Percentiles rank a stretch among this genome's conserved stretches.
Evolutionary conservation across 2,113 vertebrate genomes (phyloP).

Genomic region (Pelecanoides urinatrix): DNA sequence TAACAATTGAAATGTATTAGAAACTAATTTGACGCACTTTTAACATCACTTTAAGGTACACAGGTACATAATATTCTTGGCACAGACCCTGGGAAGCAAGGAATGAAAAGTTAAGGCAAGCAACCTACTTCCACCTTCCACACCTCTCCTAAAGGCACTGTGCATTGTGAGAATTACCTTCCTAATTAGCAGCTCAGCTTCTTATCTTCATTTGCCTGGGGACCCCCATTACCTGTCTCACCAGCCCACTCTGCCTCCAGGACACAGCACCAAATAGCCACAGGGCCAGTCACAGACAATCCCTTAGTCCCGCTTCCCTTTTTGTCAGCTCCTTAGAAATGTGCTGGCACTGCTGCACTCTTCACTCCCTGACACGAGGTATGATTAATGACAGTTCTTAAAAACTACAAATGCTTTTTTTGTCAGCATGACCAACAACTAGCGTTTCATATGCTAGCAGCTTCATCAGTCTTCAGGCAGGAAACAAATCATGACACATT

Average conservation of each 20-base stretch:
- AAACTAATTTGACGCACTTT: neutral
- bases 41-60: neutral
- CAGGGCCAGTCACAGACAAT: neutral
- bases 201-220: neutral
- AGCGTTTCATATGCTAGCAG: neutral
- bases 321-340: neutral
- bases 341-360: neutral
- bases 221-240: neutral
- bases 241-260: neutral
- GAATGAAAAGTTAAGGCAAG: neutral
- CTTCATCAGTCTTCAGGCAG: constrained; percentile 45
- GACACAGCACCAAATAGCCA: neutral
- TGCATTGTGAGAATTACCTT: neutral
- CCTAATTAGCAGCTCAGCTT: neutral
- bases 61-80: neutral
- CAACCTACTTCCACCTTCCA: neutral
- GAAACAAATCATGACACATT: constrained; percentile 38
- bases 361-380: neutral
- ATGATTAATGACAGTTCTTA: constrained; percentile 44
- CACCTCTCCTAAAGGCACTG: neutral
- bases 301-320: neutral
- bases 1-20: neutral
- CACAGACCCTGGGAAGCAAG: neutral
- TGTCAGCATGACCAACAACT: neutral
- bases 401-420: constrained; percentile 43